Evolutionary conservation across 1,140 invertebrate genomes (phyloP), one percentile per base, ranked within the genome.

Genomic region (Magallana ariakensis): DNA sequence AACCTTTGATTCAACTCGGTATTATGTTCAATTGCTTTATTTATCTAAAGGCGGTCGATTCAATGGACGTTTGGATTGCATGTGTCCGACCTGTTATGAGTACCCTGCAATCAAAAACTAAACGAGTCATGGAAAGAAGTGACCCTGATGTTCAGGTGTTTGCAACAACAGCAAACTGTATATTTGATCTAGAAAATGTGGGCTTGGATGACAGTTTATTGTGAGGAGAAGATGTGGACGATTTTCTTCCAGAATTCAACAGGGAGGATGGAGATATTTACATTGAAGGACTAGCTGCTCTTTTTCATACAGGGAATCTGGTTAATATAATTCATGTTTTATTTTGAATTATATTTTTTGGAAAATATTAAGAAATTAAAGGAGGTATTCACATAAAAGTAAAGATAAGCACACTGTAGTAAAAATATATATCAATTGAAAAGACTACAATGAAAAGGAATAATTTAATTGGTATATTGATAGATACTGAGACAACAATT

Each of bases 281-380:
- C 33, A 70, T 70, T 13, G 26, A 70, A 2, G 66, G 66, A 9
- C 0, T 70, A 2, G 66, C 66, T 11, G 66, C 9, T 19, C 22
- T 70, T 70, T 70, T 70, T 10, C 66, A 70, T 70, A 70, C 66
- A 13, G 66, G 66, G 1, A 70, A 70, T 26, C 22, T 70, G 66
- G 66, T 70, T 8, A 26, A 15, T 33, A 33, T 33, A 1, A 33
- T 33, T 33, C 1, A 33, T 33, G 3, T 33, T 33, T 33, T 0
- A 33, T 1, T 33, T 33, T 33, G 4, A 33, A 33, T 1, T 33
- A 33, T 33, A 33, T 33, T 33, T 33, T n/a, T 33, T 1, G 33
- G 1, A 33, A 33, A 33, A 33, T 33, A 33, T 33, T 33, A 33
- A n/a, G 3, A 3, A 33, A 33, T 33, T 33, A 1, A 33, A 33